Conservation (phyloP, 2,888 invertebrate species). For the Itoplectis maculator region DNA sequence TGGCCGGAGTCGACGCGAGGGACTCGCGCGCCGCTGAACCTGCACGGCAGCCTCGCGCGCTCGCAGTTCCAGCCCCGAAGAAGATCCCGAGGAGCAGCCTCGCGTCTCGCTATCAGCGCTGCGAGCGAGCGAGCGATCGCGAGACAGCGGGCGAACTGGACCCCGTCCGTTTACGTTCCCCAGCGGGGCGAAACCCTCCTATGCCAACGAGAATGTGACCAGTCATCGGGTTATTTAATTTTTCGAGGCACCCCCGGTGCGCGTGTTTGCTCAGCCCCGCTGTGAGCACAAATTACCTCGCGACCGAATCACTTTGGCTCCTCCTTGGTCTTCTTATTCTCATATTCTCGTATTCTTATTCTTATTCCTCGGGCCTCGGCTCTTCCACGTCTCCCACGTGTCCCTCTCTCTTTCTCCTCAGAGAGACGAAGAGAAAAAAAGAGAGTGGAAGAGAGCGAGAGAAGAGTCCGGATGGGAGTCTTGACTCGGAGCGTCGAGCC, state of each 20-base stretch:
- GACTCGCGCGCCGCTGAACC: constrained; percentile 1
- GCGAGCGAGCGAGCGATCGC: constrained; percentile 29
- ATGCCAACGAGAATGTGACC: constrained; percentile 86
- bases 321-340: constrained; percentile 54
- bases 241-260: constrained; percentile 84
- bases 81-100: constrained; percentile 42
- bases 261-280: constrained; percentile 87
- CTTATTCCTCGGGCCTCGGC: constrained; percentile 45
- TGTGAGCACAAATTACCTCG: constrained; percentile 88
- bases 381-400: constrained; percentile 52
- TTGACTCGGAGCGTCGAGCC: constrained; percentile 47
- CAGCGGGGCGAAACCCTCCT: constrained; percentile 43
- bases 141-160: constrained; percentile 53
- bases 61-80: constrained; percentile 51
- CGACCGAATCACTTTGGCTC: constrained; percentile 84
- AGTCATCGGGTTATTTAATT: constrained; percentile 87
- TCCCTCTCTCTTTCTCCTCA: neutral
- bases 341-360: constrained; percentile 57
- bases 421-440: no score
- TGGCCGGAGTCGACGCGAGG: constrained; percentile 41
- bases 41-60: neutral
- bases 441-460: no score
- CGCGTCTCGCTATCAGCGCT: constrained; percentile 53
- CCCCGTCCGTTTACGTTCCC: constrained; percentile 55
- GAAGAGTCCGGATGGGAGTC: no score